phyloP scores from a whole-genome alignment of 1,140 invertebrate genomes.

The Drosophila funebris region DNA sequence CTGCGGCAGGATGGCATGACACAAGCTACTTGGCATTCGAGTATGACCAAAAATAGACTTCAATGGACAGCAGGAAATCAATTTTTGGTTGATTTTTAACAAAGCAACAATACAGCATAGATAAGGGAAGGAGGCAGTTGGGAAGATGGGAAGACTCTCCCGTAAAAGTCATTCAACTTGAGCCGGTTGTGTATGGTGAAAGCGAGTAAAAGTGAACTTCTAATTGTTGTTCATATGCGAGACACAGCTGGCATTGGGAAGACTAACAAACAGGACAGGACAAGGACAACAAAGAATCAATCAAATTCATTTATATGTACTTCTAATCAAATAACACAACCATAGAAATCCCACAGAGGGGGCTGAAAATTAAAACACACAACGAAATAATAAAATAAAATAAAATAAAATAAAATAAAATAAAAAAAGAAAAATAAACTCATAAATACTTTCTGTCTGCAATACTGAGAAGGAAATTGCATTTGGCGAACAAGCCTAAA shows the following conservation, averaged over 20 bases:
- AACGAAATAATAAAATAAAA: too few species aligned
- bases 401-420: too few species aligned
- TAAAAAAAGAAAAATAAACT: constrained; percentile 2
- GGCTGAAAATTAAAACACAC: constrained; percentile 11
- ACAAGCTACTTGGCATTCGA: background rate
- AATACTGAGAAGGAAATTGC: constrained; percentile 70
- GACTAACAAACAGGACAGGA: background rate
- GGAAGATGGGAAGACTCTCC: background rate
- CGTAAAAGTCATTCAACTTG: constrained; percentile 46
- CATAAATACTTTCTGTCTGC: constrained; percentile 6
- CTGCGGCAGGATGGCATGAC: background rate
- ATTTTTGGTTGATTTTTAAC: constrained; percentile 30
- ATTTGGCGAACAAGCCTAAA: constrained; percentile 36
- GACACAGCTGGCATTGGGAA: constrained; percentile 11
- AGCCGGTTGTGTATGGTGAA: constrained; percentile 3
- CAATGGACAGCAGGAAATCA: constrained; percentile 37
- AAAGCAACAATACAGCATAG: constrained; percentile 1
- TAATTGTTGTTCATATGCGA: constrained; percentile 35
- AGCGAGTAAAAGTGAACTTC: constrained; percentile 35
- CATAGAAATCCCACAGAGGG: constrained; percentile 23
- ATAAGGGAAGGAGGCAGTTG: background rate
- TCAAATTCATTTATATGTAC: constrained; percentile 24
- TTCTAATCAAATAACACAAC: constrained; percentile 59
- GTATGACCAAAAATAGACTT: constrained; percentile 5
- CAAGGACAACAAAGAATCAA: constrained; percentile 42